A percentile compares a stretch with the other conserved stretches of the same genome.
Conservation (phyloP, 2,113 vertebrate genomes). For the Lophochroa leadbeateri region DNA sequence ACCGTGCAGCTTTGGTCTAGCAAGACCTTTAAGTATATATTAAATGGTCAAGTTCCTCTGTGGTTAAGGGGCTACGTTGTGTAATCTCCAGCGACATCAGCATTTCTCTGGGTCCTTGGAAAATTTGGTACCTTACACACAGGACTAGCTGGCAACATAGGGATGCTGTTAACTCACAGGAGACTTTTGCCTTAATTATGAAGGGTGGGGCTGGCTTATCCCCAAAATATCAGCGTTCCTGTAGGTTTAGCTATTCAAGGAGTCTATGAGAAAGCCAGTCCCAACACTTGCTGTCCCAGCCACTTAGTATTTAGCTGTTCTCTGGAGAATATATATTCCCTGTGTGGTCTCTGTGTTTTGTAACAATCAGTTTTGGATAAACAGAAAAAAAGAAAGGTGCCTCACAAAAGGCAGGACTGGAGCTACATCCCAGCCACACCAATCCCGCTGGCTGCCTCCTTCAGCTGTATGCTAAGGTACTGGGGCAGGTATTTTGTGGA, state of each 20-base stretch:
- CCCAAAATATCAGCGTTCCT: background rate
- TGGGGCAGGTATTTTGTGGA: background rate
- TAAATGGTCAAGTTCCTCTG: background rate
- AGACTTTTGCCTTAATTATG: background rate
- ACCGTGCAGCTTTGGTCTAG: background rate
- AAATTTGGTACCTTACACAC: background rate
- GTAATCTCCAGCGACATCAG: background rate
- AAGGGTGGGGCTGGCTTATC: background rate
- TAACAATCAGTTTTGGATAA: background rate
- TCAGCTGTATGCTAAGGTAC: background rate
- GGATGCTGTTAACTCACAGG: background rate
- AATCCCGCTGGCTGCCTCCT: background rate
- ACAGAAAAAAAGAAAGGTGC: background rate
- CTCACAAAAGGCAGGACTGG: background rate
- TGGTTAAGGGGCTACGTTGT: background rate
- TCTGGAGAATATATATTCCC: background rate
- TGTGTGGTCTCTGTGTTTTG: background rate
- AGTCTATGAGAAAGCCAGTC: background rate
- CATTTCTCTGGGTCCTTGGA: background rate
- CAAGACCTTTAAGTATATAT: background rate
- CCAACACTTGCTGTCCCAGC: background rate
- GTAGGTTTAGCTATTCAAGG: background rate
- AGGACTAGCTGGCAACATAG: background rate
- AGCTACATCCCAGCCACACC: background rate
- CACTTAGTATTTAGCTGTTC: background rate